Base-by-base conservation (phyloP, 1,140 invertebrate genomes). In the Globodera rostochiensis region DNA sequence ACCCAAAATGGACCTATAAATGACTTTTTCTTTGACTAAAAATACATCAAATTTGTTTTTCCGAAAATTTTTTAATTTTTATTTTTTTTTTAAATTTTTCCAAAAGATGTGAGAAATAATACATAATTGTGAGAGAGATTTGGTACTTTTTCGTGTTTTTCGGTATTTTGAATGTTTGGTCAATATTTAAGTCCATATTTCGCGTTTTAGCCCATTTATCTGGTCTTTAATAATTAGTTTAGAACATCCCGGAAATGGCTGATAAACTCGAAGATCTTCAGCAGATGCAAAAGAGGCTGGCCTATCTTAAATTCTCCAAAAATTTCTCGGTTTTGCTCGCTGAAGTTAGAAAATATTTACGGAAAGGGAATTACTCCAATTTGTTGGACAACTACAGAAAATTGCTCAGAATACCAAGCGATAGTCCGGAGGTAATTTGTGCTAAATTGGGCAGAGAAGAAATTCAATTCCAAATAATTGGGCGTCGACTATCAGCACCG, bases 251-350 rank as follows among this genome's bases (percentile, higher is more conserved):
- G 36, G 66, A 70, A 73, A 57, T 82, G 25, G 36, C 47, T 36
- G 69, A 57, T 45, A 74, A 82, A 74, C 25, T 82, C n/a, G 81
- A 80, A 80, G 21, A 36, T 5, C 47, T 82, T 3, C 49, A 45
- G 4, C 8, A 82, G 57, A 45, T 82, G 53, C 77, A 82, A 25
- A 25, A 67, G 50, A 60, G 74, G 25, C 70, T 82, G n/a, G 74
- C 57, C 21, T 82, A 82, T 13, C 49, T 82, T 4, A 80, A 82
- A 19, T 82, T 82, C 66, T 47, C 53, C 25, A 83, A 82, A 75
- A 82, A 83, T 74, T 80, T 82, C 74, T 36, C 70, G 7, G 60
- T 73, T 46, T 50, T 80, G 21, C 49, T 67, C n/a, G 81, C 50
- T 69, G 80, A 81, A 64, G 74, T 80, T 15, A 36, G 81, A 73